Conservation (phyloP, 2,888 invertebrate genomes). For the Acrocera orbiculus region DNA sequence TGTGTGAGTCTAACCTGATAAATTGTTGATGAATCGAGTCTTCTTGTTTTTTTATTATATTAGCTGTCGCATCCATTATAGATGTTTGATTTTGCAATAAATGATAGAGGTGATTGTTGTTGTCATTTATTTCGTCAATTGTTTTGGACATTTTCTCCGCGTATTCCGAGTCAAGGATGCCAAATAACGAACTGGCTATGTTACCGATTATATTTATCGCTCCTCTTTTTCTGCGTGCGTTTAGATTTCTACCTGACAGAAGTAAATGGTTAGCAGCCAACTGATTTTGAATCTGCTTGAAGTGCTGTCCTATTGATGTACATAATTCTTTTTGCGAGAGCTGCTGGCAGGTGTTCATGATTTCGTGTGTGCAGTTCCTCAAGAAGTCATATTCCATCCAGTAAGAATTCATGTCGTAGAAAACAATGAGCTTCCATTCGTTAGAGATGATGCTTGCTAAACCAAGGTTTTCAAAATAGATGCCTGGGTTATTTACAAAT, state of each 20-base stretch:
- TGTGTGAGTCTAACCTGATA: not conserved
- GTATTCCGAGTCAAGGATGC: conserved; percentile 1
- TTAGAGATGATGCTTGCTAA: not conserved
- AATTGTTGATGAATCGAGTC: not conserved
- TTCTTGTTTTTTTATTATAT: conserved; percentile 1
- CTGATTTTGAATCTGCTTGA: not conserved
- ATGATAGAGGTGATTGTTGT: not conserved
- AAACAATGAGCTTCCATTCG: not conserved
- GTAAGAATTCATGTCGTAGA: not conserved
- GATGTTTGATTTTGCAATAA: conserved; percentile 2
- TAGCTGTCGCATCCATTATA: conserved; percentile 1
- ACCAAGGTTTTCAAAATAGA: conserved; percentile 1
- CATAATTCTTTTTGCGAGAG: not conserved
- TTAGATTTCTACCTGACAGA: not conserved
- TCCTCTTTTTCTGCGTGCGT: not conserved
- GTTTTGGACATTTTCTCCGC: conserved; percentile 2
- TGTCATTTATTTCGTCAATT: not conserved
- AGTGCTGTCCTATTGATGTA: not conserved
- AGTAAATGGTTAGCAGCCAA: not conserved
- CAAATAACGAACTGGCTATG: conserved; percentile 1
- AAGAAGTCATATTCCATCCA: not conserved
- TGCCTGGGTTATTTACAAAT: not conserved
- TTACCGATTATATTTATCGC: conserved; percentile 1
- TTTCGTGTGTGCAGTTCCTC: not conserved
- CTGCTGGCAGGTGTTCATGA: not conserved